Percentiles rank a stretch among this genome's conserved stretches.
phyloP scores from a whole-genome alignment of 2,797 vertebrate species.

The Catamblyrhynchus diadema region DNA sequence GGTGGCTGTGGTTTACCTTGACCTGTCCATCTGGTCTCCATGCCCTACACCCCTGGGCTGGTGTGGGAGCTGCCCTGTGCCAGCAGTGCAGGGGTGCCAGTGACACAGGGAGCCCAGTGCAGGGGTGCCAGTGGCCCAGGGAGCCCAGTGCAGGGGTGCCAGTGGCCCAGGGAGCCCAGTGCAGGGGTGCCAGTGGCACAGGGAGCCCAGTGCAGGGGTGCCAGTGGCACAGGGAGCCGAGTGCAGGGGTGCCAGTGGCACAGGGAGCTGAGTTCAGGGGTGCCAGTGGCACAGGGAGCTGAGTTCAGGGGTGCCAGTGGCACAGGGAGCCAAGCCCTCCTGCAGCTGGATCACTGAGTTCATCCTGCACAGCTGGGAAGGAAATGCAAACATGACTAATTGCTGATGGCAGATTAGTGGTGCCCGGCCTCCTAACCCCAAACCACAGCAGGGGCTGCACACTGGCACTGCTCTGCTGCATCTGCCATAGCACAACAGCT shows the following conservation, averaged over 20 bases:
- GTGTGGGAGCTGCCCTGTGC: neutral
- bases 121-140: neutral
- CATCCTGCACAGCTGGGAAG: neutral
- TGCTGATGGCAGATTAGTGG: neutral
- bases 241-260: neutral
- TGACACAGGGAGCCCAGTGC: too few relatives aligned
- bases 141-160: neutral
- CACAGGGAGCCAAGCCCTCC: neutral
- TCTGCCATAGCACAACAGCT: neutral
- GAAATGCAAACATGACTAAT: neutral
- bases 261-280: neutral
- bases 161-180: neutral
- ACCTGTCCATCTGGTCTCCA: neutral
- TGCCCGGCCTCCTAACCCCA: neutral
- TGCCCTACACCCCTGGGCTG: fast-evolving
- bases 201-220: neutral
- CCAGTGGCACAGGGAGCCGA: neutral
- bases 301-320: too few relatives aligned
- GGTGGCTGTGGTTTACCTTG: fast-evolving
- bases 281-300: neutral
- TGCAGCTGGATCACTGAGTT: neutral
- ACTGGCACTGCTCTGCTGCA: neutral
- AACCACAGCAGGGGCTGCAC: neutral
- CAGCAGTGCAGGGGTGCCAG: fast-evolving
- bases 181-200: fast-evolving